Conservation (phyloP, 2,797 vertebrate genomes). For the Argya squamiceps region DNA sequence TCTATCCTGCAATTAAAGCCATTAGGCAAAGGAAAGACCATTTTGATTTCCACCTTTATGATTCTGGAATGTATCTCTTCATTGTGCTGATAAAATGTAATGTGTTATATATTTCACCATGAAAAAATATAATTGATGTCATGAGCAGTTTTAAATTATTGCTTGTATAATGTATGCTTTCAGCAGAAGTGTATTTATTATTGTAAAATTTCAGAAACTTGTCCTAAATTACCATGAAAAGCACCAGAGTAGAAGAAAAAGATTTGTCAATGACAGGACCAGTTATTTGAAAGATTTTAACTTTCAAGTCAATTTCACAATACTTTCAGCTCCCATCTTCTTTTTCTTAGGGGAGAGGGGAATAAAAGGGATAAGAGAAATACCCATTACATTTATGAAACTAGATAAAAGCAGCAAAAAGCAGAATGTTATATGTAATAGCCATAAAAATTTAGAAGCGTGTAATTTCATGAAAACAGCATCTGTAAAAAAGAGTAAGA, state of each 20-base stretch:
- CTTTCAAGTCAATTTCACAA: constrained; percentile 56
- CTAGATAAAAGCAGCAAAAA: constrained; percentile 24
- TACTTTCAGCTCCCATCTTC: neutral
- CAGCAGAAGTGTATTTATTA: constrained; percentile 59
- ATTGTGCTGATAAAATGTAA: constrained; percentile 52
- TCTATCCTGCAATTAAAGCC: constrained; percentile 66
- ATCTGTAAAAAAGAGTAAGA: neutral
- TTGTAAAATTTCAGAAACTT: constrained; percentile 57
- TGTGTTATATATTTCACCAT: constrained; percentile 48
- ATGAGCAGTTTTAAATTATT: constrained; percentile 50
- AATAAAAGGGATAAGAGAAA: neutral
- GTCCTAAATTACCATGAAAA: constrained; percentile 42
- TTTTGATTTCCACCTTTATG: constrained; percentile 49
- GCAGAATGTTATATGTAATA: neutral
- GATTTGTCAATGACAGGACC: constrained; percentile 35
- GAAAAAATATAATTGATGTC: constrained; percentile 63
- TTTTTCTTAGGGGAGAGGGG: neutral
- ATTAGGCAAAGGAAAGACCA: constrained; percentile 50
- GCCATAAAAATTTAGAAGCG: neutral
- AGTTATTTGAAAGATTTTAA: constrained; percentile 58
- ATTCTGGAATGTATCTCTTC: constrained; percentile 29
- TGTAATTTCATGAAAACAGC: neutral
- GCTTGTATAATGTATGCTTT: constrained; percentile 47
- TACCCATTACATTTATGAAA: neutral
- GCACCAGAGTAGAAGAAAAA: constrained; percentile 21